A percentile compares a stretch with the other conserved stretches of the same genome.
These are phyloP conservation scores for Leptatherina wallacei DNA, from an alignment of 2,797 vertebrate genomes.

Conservation along the genomic window DNA sequence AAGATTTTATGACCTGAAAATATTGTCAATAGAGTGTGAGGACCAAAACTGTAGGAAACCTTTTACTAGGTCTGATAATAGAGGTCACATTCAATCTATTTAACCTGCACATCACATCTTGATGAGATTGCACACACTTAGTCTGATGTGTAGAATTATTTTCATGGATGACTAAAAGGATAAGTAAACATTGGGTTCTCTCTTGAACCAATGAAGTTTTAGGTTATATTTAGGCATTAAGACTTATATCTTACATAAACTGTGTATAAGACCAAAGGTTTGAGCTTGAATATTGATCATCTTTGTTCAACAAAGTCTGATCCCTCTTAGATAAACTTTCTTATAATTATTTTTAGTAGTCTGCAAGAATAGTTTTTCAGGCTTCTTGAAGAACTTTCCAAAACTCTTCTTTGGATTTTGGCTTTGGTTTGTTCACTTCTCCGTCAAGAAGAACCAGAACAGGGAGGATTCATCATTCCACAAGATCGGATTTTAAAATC, in stretches of 20 bases:
- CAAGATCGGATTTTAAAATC: too few species aligned
- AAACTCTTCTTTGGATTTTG: neutral
- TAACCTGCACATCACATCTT: neutral
- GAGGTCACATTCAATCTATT: neutral
- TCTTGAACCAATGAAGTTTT: neutral
- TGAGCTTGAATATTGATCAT: too few species aligned
- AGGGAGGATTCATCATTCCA: too few species aligned
- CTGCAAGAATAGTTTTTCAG: neutral
- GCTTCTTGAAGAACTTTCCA: neutral
- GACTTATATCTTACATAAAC: neutral
- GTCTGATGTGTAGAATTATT: neutral
- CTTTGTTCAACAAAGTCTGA: neutral
- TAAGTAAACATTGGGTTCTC: neutral
- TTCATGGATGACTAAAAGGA: neutral
- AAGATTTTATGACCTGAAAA: constrained; percentile 27
- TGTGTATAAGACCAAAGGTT: too few species aligned
- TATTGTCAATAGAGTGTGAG: neutral
- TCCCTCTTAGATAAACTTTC: neutral
- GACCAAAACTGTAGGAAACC: neutral
- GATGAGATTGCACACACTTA: neutral
- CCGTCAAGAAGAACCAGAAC: too few species aligned
- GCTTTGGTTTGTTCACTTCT: too few species aligned
- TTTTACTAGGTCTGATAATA: neutral
- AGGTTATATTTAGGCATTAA: neutral
- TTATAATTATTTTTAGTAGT: neutral